Base-by-base conservation (phyloP, 2,888 invertebrate species). In the Ochropleura plecta region DNA sequence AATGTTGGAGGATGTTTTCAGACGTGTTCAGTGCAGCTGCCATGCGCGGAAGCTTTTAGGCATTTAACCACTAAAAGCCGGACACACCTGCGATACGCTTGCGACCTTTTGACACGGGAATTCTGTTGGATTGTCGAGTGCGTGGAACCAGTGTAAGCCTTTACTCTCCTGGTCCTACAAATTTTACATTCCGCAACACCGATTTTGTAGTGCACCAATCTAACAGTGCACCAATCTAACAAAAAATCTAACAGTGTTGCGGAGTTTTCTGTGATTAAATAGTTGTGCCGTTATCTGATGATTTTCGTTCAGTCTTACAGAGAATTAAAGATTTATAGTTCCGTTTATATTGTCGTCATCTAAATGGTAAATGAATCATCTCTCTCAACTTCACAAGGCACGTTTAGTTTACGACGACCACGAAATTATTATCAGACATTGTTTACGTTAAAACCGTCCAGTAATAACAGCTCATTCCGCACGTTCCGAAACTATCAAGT, bases 401-500 rank as follows among this genome's bases (percentile, higher is more conserved):
- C 30, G 51, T 70, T 82, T 66, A 48, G 20, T 20, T 49, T 67
- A 77, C 51, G 59, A 66, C 20, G 12, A 57, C 55, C 51, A 62
- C 79, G 51, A 66, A 69, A 63, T 79, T 48, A 78, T 73, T 70
- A 74, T 51, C 20, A 65, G 60, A 67, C 75, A 78, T 74, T 76
- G 76, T 86, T 83, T 76, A 86, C 65, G 63, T 66, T 79, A 76
- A 76, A 71, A 68, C 72, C 60, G 65, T 72, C 66, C 60, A 79
- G 79, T 74, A 74, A 73, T 75, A 70, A 76, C 84, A 78, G 73
- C 70, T 75, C 76, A 85, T 81, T 81, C 71, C 76, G 65, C 64
- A 76, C 79, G 74, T 81, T 74, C 74, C 63, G 68, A 83, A 81
- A 84, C 84, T 86, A 88, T 84, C 82, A 84, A 88, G 85, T 84